Base-by-base conservation (phyloP, 2,113 vertebrate genomes). In the Accipiter cooperii region DNA sequence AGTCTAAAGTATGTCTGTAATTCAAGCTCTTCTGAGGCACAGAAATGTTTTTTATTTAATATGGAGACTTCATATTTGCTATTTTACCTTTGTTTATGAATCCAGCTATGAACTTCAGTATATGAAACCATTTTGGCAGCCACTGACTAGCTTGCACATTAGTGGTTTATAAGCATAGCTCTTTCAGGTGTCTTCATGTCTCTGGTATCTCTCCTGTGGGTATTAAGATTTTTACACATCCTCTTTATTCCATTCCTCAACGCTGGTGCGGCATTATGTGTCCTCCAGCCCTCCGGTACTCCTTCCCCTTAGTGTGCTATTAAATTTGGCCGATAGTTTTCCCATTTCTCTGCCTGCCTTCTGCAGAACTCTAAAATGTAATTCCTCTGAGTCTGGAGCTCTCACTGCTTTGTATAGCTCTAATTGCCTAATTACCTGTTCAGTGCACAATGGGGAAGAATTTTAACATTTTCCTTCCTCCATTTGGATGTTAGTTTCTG, bases 371-470 rank as follows among this genome's bases (percentile, higher is more conserved):
- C 47, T 70, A 70, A 93, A 90, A 61, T 4, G 6, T 77, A 81
- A 75, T 80, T 94, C 64, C 57, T n/a, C 36, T 63, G 68, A 84
- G 52, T 25, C 36, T 64, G 52, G 54, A 83, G 55, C 46, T 92
- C 69, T 83, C 79, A 18, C 18, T 78, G 54, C 63, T 95, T 81
- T 90, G 51, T 60, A 73, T 57, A 47, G 25, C 82, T 93, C 22
- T 96, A 90, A 88, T 92, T 84, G 80, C 60, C 42, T 95, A 84
- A 94, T 89, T 95, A 80, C 73, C 55, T 75, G 25, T 69, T 87
- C 71, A 46, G 36, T 40, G 71, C 63, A 76, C 46, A 82, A 55
- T 36, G 21, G 77, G 61, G 69, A 88, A 88, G 29, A 63, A 42
- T 92, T 91, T 82, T 90, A 87, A 77, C 40, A 46, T 69, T 95